Base-by-base conservation (phyloP, 2,888 invertebrate genomes). In the Metacarcinus magister region DNA sequence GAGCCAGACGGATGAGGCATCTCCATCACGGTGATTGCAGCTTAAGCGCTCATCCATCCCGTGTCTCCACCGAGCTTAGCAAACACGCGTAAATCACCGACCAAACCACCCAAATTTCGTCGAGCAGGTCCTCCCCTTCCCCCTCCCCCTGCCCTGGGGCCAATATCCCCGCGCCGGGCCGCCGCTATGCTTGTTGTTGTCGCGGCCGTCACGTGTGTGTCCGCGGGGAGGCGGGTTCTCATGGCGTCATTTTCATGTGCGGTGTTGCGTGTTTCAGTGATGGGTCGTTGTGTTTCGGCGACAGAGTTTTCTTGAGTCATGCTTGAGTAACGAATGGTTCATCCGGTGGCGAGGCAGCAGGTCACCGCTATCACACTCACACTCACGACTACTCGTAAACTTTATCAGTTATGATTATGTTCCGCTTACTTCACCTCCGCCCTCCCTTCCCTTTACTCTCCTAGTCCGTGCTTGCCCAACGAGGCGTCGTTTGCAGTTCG, bases 41-140 rank as follows among this genome's bases (percentile, higher is more conserved):
- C 89, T 94, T 54, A 94, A 39, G 89, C 44, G 90, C 60, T 90
- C 94, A 94, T 94, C 94, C 94, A 90, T 94, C 94, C 44, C 46
- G 94, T 94, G 94, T 94, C 94, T 90, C 82, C 87, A 32, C 94
- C 82, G 82, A 87, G 94, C 94, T 94, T 94, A 94, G 48, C 87
- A 94, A 82, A 94, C 94, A 87, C 75, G 46, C 94, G 94, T 94
- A 94, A 94, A 94, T 94, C 94, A 94, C 82, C 90, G 46, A 32
- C 43, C 46, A 32, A 44, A 44, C 43, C 90, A 44, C 46, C 43
- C 90, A 44, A 90, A 43, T 46, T 46, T 90, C 46, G 90, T 46
- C 90, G 43, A 43, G 44, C 90, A 44, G 90, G 46, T 90, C 60
- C 93, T 75, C 93, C 89, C 89, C 95, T 54, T 4, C 89, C 82